phyloP scores from a whole-genome alignment of 2,888 invertebrate genomes.

The Tetranychus piercei region DNA sequence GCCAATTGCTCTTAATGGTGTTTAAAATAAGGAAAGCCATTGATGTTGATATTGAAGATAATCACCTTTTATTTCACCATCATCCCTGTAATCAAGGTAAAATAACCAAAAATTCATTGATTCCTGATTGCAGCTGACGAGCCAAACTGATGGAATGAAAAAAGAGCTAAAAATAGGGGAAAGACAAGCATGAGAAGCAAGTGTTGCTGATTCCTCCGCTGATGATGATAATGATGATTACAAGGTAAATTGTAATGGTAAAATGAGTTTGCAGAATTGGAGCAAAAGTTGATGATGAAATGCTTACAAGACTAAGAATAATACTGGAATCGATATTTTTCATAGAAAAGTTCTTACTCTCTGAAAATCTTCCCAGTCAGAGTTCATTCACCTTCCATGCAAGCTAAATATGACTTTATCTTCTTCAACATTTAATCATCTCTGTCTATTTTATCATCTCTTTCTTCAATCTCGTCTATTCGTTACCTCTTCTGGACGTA shows the following conservation, averaged over 20 bases:
- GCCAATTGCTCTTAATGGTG: no score
- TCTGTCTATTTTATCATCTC: neutral
- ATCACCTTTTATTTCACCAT: no score
- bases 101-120: no score
- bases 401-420: neutral
- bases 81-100: no score
- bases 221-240: neutral
- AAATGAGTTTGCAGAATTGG: neutral
- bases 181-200: no score
- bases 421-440: neutral
- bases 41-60: no score
- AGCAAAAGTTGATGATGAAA: neutral
- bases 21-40: no score
- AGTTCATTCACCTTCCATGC: neutral
- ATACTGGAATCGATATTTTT: neutral
- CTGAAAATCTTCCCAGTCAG: neutral
- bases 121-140: no score
- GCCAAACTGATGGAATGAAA: no score
- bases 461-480: neutral
- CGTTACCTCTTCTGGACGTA: neutral
- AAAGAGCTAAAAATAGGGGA: no score
- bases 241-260: conserved; percentile 1
- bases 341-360: neutral
- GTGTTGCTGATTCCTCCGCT: neutral
- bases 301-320: neutral